phyloP scores from a whole-genome alignment of 2,888 invertebrate species.

The Acanthosepion lycidas region DNA sequence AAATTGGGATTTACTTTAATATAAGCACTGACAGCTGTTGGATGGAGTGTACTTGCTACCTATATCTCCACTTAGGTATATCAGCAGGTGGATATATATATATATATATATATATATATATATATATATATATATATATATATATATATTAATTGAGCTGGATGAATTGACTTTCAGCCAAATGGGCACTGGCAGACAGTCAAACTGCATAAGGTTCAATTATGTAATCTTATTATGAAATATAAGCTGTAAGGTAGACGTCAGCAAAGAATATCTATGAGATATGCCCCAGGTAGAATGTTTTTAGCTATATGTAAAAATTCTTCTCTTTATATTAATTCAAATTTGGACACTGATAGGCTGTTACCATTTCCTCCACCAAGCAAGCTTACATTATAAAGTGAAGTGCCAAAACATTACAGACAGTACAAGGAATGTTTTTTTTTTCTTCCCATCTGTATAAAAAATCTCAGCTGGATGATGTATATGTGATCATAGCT shows the following conservation, averaged over 20 bases:
- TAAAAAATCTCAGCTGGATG: too few species aligned
- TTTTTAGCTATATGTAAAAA: neutral
- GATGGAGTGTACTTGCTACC: neutral
- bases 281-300: neutral
- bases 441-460: too few species aligned
- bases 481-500: too few species aligned
- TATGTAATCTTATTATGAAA: neutral
- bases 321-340: neutral
- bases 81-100: neutral
- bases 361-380: too few species aligned
- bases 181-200: neutral
- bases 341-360: too few species aligned
- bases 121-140: neutral
- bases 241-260: neutral
- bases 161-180: neutral
- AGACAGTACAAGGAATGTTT: too few species aligned
- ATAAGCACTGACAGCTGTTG: neutral
- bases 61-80: neutral
- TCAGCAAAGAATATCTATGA: neutral
- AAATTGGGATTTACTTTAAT: neutral
- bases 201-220: neutral
- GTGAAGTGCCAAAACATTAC: too few species aligned
- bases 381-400: too few species aligned
- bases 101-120: neutral
- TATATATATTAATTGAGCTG: too few species aligned